Evolutionary conservation across 2,888 invertebrate genomes (phyloP), one percentile per base, ranked within the genome.

Genomic region (Nomada goodeniana): DNA sequence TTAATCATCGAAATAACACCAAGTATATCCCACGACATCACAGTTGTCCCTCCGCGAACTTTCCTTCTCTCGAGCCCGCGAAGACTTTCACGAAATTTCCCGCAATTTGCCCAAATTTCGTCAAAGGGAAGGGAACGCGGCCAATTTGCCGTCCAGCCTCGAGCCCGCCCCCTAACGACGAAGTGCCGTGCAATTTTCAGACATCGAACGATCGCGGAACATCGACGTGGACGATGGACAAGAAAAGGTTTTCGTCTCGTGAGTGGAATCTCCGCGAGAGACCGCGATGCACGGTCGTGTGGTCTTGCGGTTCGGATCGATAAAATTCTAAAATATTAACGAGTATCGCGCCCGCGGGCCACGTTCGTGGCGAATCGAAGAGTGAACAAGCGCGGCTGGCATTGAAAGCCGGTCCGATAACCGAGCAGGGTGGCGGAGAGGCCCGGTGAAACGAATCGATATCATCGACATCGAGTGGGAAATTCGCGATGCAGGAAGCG

Each of bases 311-410:
- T 18, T 63, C 53, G 69, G 71, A 71, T 86, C 86, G 67, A 83
- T 86, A 67, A 50, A 44, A 76, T 72, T 64, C 23, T 82, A 64
- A 80, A 82, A 71, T 76, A 82, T 82, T 82, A 72, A 82, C 75
- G 52, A 63, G 71, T 15, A 47, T 60, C 70, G 65, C 47, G 63
- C 57, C 18, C 60, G 61, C 36, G 23, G 55, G 3, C 61, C 75
- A 26, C 57, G 68, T 70, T 69, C 69, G 60, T 59, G 52, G 47
- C 57, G 50, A 71, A 61, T 74, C 79, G 61, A 80, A 65, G 65
- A 26, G 18, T 26, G 60, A 50, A 55, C 52, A 26, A 65, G 53
- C 44, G 15, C 65, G n/a, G 55, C 36, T 67, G 73, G 65, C 74
- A 67, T 68, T 60, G 67, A 59, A 10, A 74, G n/a, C 50, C 59